These are phyloP conservation scores for Ericerus pela DNA, from an alignment of 1,140 invertebrate species.

Conservation along the genomic window DNA sequence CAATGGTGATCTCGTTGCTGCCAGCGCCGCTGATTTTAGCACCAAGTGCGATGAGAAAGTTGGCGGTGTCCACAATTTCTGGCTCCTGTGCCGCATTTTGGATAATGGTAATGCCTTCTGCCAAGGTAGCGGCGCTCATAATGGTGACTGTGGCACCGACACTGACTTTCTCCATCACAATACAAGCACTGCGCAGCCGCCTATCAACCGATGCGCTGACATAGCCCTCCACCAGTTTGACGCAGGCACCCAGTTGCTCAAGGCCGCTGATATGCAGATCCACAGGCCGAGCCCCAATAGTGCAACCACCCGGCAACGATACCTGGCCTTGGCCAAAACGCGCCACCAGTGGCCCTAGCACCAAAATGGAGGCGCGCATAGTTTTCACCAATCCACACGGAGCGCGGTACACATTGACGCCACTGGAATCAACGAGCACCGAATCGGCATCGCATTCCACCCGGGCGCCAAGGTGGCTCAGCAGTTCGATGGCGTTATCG, in stretches of 20 bases:
- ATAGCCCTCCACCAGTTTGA: slow-evolving; percentile 19
- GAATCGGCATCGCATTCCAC: not conserved
- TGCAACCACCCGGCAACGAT: slow-evolving; percentile 24
- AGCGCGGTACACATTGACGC: not conserved
- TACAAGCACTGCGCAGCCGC: not conserved
- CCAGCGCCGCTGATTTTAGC: slow-evolving; percentile 25
- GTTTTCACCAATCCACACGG: slow-evolving; percentile 6
- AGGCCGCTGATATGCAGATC: slow-evolving; percentile 24
- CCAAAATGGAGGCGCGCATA: slow-evolving; percentile 7
- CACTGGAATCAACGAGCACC: not conserved
- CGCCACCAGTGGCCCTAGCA: slow-evolving; percentile 24
- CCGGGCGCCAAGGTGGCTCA: not conserved
- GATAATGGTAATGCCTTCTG: slow-evolving; percentile 23
- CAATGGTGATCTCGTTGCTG: slow-evolving; percentile 7
- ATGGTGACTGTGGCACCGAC: slow-evolving; percentile 4
- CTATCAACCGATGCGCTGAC: slow-evolving; percentile 14
- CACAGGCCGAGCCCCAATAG: slow-evolving; percentile 24
- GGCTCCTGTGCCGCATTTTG: slow-evolving; percentile 27
- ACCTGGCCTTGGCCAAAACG: slow-evolving; percentile 22
- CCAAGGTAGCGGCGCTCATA: slow-evolving; percentile 24
- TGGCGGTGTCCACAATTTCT: slow-evolving; percentile 23
- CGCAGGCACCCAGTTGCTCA: slow-evolving; percentile 21
- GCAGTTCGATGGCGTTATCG: not conserved
- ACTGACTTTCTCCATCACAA: not conserved
- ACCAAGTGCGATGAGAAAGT: slow-evolving; percentile 24